Percentiles rank a stretch among this genome's conserved stretches.
These are phyloP conservation scores for Aphis craccivora DNA, from an alignment of 1,140 invertebrate species.

Conservation along the genomic window DNA sequence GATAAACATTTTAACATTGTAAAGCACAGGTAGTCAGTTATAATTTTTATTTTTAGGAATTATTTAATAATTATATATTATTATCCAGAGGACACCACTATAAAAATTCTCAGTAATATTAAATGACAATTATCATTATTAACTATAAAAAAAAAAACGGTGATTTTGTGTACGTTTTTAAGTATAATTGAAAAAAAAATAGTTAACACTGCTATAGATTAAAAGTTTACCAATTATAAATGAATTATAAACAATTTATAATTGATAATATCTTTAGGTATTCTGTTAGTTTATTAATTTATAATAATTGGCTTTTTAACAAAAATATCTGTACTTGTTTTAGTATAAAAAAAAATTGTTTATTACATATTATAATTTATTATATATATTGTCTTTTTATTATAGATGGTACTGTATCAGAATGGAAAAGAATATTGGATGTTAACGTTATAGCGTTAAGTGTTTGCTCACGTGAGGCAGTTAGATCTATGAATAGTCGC, in stretches of 20 bases:
- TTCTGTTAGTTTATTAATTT: background rate
- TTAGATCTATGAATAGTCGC: constrained; percentile 73
- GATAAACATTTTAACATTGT: background rate
- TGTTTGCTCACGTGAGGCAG: constrained; percentile 72
- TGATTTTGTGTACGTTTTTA: background rate
- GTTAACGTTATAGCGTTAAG: constrained; percentile 75
- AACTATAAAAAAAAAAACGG: background rate
- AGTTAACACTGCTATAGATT: no score
- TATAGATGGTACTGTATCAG: constrained; percentile 64
- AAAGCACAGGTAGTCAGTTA: background rate
- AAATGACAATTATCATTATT: background rate
- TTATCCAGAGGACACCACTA: background rate
- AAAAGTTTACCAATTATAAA: no score
- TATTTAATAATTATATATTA: background rate
- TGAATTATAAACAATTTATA: no score
- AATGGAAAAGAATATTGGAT: constrained; percentile 68
- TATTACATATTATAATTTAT: background rate
- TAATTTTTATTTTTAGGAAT: background rate
- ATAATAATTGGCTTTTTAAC: no score
- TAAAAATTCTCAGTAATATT: background rate
- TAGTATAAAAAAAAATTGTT: background rate
- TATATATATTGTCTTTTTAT: background rate
- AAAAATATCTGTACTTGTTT: no score
- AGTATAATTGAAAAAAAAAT: background rate
- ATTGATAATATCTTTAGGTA: no score